Percentiles rank a stretch among this genome's conserved stretches.
Conservation (phyloP, 2,888 invertebrate species). For the Pemphredon lugubris region DNA sequence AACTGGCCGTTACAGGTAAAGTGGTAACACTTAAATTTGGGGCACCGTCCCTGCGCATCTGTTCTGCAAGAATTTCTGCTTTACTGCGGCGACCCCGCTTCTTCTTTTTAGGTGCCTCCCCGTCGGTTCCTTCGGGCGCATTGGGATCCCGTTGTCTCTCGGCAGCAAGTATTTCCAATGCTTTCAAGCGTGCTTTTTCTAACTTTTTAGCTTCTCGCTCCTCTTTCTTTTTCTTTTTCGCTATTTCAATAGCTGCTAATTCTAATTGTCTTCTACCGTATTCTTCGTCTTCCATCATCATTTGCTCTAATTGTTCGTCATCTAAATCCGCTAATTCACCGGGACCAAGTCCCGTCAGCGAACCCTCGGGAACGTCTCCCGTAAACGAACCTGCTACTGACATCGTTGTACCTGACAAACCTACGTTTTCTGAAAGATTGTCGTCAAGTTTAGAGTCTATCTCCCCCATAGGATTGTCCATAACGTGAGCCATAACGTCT, state of each 20-base stretch:
- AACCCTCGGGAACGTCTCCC: conserved; percentile 67
- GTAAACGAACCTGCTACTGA: conserved; percentile 69
- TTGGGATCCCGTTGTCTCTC: conserved; percentile 75
- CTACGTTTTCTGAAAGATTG: conserved; percentile 61
- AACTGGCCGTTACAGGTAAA: conserved; percentile 29
- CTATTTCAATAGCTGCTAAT: conserved; percentile 80
- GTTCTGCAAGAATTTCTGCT: conserved; percentile 79
- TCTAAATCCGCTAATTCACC: conserved; percentile 77
- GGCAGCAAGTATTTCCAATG: conserved; percentile 77
- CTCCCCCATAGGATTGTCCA: conserved; percentile 64
- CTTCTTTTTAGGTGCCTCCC: conserved; percentile 78
- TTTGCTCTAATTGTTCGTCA: conserved; percentile 79
- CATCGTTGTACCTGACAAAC: conserved; percentile 62
- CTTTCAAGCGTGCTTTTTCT: conserved; percentile 77
- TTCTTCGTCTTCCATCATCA: conserved; percentile 86
- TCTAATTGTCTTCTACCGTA: conserved; percentile 83
- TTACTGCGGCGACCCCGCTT: conserved; percentile 79
- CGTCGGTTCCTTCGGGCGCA: conserved; percentile 73
- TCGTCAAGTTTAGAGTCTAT: conserved; percentile 66
- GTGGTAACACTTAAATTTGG: conserved; percentile 59
- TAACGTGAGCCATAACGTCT: conserved; percentile 65
- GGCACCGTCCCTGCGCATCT: conserved; percentile 78
- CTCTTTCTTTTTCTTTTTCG: conserved; percentile 77
- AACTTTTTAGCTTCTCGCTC: conserved; percentile 77
- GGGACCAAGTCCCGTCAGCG: conserved; percentile 74